Conservation (phyloP, 1,140 invertebrate species). For the Drosophila suzukii region DNA sequence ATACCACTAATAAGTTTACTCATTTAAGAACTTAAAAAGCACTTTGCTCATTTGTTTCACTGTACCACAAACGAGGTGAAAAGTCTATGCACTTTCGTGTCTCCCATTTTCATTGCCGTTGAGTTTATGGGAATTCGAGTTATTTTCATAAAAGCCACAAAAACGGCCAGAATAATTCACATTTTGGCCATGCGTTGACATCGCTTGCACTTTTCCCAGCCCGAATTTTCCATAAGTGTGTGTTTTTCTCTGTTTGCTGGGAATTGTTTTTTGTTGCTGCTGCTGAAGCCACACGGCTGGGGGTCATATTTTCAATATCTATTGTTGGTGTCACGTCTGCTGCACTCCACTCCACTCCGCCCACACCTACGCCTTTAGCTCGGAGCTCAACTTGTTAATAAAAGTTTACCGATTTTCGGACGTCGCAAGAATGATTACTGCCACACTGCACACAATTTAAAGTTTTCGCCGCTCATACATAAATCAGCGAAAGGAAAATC, state of each 20-base stretch:
- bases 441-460: constrained; percentile 70
- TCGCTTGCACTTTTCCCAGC: constrained; percentile 1
- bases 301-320: constrained; percentile 66
- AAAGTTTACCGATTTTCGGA: constrained; percentile 74
- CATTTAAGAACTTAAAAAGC: too few species aligned
- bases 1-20: not conserved
- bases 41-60: not conserved
- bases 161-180: constrained; percentile 66
- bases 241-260: constrained; percentile 25
- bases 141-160: constrained; percentile 61
- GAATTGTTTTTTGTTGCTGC: constrained; percentile 11
- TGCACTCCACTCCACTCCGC: not conserved
- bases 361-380: not conserved
- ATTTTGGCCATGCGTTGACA: constrained; percentile 56
- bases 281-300: constrained; percentile 4
- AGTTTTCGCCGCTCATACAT: constrained; percentile 68
- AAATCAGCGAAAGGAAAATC: constrained; percentile 69
- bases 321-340: constrained; percentile 51
- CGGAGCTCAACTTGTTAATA: constrained; percentile 70
- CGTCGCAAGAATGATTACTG: constrained; percentile 69
- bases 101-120: constrained; percentile 24
- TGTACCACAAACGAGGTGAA: not conserved
- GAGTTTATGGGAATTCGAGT: constrained; percentile 52
- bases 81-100: constrained; percentile 6
- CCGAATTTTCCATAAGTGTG: constrained; percentile 21